Evolutionary conservation across 2,888 invertebrate genomes (phyloP).

Genomic region (Apamea epomidion): DNA sequence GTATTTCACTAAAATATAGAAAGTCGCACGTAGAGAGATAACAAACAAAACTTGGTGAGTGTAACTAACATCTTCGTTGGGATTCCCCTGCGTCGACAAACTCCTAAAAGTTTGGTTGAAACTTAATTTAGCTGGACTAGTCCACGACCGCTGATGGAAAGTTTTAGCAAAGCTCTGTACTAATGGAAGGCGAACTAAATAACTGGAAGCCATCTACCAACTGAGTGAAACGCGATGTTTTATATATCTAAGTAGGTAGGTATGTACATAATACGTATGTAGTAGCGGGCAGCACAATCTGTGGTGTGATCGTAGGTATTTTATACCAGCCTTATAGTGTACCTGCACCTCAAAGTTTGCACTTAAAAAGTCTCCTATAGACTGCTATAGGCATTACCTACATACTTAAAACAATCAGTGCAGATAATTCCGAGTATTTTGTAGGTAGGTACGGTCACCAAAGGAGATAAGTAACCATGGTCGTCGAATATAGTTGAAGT

Average conservation of each 20-base stretch:
- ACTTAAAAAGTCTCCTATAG: background rate
- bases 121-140: constrained; percentile 79
- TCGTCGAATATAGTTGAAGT: too few relatives aligned
- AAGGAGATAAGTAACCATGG: too few relatives aligned
- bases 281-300: background rate
- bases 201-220: constrained; percentile 62
- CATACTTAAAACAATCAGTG: background rate
- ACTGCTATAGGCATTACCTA: background rate
- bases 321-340: background rate
- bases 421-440: background rate
- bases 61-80: constrained; percentile 71
- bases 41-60: constrained; percentile 66
- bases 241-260: background rate
- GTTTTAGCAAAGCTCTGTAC: constrained; percentile 72
- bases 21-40: constrained; percentile 56
- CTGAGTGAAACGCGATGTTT: constrained; percentile 44
- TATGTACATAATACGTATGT: background rate
- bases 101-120: constrained; percentile 74
- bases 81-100: constrained; percentile 72
- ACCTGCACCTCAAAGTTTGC: background rate
- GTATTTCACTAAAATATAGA: constrained; percentile 43
- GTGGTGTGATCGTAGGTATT: background rate
- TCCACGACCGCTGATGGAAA: constrained; percentile 74
- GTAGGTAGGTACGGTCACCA: background rate
- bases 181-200: constrained; percentile 72